Evolutionary conservation across 2,113 vertebrate genomes (phyloP), one percentile per base, ranked within the genome.

Genomic region (Thunnus thynnus): DNA sequence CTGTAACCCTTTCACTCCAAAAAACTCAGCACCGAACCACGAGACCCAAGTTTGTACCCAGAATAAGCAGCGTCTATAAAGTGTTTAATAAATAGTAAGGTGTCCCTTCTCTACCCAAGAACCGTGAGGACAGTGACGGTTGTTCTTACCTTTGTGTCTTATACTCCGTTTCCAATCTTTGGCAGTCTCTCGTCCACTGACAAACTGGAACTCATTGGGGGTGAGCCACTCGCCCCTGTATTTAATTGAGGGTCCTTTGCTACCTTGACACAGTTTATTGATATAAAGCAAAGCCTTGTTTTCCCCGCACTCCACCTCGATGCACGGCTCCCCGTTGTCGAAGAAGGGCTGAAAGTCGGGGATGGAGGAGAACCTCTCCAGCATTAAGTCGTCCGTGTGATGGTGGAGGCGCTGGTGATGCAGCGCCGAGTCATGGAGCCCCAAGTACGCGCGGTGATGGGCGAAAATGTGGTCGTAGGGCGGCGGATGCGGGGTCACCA

Each of bases 151-250:
- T 96, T 98, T 97, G 95, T 99, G 98, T 89, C 97, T 95, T 89
- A 99, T 99, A 95, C 97, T 99, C 89, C 98, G 94, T 85, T 99
- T 99, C 98, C 98, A 99, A 89, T 99, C 98, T 93, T 99, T 99
- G 89, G 98, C 98, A 4, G 97, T 99, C 94, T 99, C 98, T n/a
- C 98, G 94, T 94, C 97, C 98, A 94, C 97, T 99, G 91, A 99
- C 97, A 84, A 99, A 99, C 95, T 99, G 98, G 94, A 99, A 99
- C 95, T 99, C 98, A 90, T 99, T 99, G 67, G 98, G 98, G 72
- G 97, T 99, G 76, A 99, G 97, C 98, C 98, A 99, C 95, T 99
- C 97, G 65, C 96, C 97, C 88, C 97, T 93, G 96, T 99, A 97
- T 86, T 98, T 98, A 94, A 99, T 98, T 30, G 98, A 99, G 65